These are phyloP conservation scores for Zygogramma bicolorata DNA, from an alignment of 2,888 invertebrate species.

Conservation along the genomic window DNA sequence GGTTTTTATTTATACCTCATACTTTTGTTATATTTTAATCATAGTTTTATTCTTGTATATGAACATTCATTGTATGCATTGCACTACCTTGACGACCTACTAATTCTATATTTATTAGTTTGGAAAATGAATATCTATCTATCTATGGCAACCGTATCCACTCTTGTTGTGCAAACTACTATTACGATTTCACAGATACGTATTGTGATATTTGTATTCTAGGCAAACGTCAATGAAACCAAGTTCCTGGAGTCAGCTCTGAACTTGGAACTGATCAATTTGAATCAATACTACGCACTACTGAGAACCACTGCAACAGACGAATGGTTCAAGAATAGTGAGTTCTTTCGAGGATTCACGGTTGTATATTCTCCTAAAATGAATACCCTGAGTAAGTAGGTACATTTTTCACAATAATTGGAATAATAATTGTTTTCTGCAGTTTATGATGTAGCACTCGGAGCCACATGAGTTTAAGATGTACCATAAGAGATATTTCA, in stretches of 20 bases:
- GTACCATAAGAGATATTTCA: no score
- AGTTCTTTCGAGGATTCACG: slow-evolving; percentile 52
- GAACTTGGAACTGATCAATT: slow-evolving; percentile 48
- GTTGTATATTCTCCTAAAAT: slow-evolving; percentile 53
- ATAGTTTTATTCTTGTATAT: no score
- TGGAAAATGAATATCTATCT: no score
- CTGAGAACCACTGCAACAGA: slow-evolving; percentile 46
- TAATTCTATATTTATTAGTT: no score
- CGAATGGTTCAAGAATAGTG: slow-evolving; percentile 50
- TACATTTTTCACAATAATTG: not conserved
- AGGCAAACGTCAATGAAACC: slow-evolving; percentile 52
- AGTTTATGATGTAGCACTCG: no score
- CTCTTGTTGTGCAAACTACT: no score
- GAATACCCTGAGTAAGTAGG: slow-evolving; percentile 55
- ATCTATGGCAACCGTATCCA: no score
- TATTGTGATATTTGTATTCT: slow-evolving; percentile 23
- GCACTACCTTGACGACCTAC: no score
- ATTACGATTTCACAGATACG: not conserved
- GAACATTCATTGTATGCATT: no score
- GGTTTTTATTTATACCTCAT: no score
- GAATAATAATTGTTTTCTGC: not conserved
- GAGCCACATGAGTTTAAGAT: no score
- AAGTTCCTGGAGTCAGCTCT: slow-evolving; percentile 53
- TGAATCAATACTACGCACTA: slow-evolving; percentile 50
- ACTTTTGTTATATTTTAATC: no score